Evolutionary conservation across 1,140 invertebrate species (phyloP).

Genomic region (Drosophila murphyi): DNA sequence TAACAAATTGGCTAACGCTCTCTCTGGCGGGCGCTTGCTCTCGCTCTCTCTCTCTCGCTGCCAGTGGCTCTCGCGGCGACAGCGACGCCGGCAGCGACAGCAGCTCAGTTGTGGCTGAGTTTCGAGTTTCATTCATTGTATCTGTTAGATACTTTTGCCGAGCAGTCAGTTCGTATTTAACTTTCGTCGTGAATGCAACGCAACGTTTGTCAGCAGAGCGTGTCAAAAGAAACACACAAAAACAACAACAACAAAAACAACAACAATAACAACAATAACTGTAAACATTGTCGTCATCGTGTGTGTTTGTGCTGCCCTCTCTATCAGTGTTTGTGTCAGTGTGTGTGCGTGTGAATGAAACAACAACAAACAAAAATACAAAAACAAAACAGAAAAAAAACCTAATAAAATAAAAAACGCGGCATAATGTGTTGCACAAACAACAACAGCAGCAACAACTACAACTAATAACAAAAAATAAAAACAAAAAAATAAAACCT

Average conservation of each 20-base stretch:
- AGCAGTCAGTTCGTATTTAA: slow-evolving; percentile 72
- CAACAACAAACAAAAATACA: slow-evolving; percentile 41
- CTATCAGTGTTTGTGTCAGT: background rate
- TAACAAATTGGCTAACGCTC: slow-evolving; percentile 25
- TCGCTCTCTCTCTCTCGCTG: slow-evolving; percentile 27
- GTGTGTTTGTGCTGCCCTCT: background rate
- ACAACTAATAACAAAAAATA: background rate
- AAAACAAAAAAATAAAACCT: slow-evolving; percentile 38
- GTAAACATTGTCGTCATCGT: slow-evolving; percentile 17
- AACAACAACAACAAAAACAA: slow-evolving; percentile 39
- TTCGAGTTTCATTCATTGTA: slow-evolving; percentile 79
- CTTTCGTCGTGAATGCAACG: slow-evolving; percentile 76
- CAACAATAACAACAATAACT: slow-evolving; percentile 24
- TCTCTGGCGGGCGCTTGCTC: slow-evolving; percentile 6
- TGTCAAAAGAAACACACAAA: slow-evolving; percentile 25
- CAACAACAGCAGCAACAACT: slow-evolving; percentile 15
- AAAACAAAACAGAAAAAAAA: slow-evolving; percentile 28
- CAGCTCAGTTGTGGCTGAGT: slow-evolving; percentile 31
- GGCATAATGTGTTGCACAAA: slow-evolving; percentile 66
- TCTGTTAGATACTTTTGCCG: slow-evolving; percentile 52
- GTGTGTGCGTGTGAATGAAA: slow-evolving; percentile 38
- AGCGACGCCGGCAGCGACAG: slow-evolving; percentile 32
- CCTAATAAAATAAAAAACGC: slow-evolving; percentile 26
- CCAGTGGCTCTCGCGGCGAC: slow-evolving; percentile 19
- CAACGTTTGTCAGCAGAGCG: slow-evolving; percentile 62